Percentiles rank a stretch among this genome's conserved stretches.
These are phyloP conservation scores for Mythimna pallens DNA, from an alignment of 2,888 invertebrate species.

Conservation along the genomic window DNA sequence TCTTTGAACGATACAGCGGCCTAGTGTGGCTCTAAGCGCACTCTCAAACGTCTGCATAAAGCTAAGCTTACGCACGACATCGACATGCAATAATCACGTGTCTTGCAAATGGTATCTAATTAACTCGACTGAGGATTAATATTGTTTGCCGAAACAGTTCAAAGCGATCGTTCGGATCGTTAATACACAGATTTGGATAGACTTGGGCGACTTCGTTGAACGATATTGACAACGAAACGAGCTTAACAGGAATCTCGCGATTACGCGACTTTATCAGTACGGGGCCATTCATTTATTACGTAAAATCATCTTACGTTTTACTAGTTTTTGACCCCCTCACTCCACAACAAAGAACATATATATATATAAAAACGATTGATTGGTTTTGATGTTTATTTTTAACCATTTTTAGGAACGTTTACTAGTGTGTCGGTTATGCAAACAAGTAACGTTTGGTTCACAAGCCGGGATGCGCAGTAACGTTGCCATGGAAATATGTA, in stretches of 20 bases:
- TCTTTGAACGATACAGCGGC: slow-evolving; percentile 42
- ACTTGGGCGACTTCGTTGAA: neutral
- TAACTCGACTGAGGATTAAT: neutral
- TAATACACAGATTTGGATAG: slow-evolving; percentile 1
- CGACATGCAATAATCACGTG: slow-evolving; percentile 5
- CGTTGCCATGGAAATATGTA: no score
- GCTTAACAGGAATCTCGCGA: neutral
- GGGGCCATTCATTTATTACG: no score
- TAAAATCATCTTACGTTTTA: no score
- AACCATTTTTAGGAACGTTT: no score
- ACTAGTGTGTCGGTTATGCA: no score
- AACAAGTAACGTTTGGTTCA: no score
- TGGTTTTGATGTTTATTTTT: no score
- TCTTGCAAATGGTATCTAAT: neutral
- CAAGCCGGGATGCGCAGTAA: no score
- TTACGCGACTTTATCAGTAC: neutral
- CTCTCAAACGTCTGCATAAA: slow-evolving; percentile 20
- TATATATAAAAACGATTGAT: no score
- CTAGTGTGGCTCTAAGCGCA: slow-evolving; percentile 9
- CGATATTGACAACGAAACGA: neutral
- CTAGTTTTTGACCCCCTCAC: no score
- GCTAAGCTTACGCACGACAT: slow-evolving; percentile 16
- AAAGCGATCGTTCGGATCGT: neutral
- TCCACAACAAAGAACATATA: no score
- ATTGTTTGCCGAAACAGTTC: neutral